Conservation (phyloP, 37 sponge, comb jelly and placozoan genomes). For the Oopsacas minuta region DNA sequence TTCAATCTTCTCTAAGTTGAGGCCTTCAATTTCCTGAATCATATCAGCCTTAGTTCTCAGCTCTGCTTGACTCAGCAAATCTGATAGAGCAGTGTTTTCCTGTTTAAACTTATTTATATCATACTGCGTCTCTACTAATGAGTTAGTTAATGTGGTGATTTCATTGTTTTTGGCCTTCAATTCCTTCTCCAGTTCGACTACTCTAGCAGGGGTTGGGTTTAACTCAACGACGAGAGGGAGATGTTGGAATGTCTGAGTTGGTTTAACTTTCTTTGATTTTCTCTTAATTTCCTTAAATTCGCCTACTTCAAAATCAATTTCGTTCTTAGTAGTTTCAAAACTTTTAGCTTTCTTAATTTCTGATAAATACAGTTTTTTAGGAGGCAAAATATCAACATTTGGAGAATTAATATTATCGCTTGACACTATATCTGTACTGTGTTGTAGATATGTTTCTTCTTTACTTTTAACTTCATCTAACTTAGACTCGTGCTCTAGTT, state of each 20-base stretch:
- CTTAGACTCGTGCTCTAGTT: not conserved
- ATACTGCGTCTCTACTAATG: not conserved
- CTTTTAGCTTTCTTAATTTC: not conserved
- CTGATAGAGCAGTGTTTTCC: not conserved
- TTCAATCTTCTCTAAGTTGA: not conserved
- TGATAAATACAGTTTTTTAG: not conserved
- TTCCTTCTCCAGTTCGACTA: not conserved
- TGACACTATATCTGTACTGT: not conserved
- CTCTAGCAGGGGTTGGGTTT: not conserved
- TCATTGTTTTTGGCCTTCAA: not conserved
- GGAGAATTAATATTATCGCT: not conserved
- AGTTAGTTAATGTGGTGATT: not conserved
- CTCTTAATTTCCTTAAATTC: conserved; percentile 13
- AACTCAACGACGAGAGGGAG: not conserved
- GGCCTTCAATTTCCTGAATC: not conserved
- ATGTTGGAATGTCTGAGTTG: not conserved
- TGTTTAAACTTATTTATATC: not conserved
- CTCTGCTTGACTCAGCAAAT: not conserved
- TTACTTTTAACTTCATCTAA: not conserved
- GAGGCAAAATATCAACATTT: not conserved
- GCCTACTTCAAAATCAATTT: not conserved
- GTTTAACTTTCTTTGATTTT: not conserved
- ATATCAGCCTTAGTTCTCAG: not conserved
- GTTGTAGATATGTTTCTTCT: not conserved
- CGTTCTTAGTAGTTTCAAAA: not conserved